A percentile compares a stretch with the other conserved stretches of the same genome.
Evolutionary conservation across 2,888 invertebrate species (phyloP).

Genomic region (Xanthia icteritia): DNA sequence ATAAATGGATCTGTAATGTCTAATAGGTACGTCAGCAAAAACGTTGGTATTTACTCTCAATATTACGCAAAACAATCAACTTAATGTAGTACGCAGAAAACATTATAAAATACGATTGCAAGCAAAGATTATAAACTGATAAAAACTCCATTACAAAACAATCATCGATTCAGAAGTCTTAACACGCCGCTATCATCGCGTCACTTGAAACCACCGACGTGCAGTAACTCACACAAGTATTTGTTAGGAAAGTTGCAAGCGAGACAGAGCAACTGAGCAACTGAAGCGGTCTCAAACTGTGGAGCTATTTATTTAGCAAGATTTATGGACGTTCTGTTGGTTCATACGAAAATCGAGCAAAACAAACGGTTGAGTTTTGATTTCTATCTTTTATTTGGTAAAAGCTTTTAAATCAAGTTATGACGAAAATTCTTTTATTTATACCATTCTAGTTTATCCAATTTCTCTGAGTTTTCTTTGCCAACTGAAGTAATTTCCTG

Average conservation of each 20-base stretch:
- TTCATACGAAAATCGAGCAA: conserved; percentile 50
- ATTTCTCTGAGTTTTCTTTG: conserved; percentile 6
- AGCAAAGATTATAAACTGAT: conserved; percentile 19
- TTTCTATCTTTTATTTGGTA: conserved; percentile 46
- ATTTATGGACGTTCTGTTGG: conserved; percentile 57
- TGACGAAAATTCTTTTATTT: conserved; percentile 22
- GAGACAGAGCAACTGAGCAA: conserved; percentile 54
- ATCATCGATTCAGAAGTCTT: conserved; percentile 28
- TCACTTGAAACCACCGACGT: conserved; percentile 46
- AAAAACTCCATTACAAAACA: conserved; percentile 18
- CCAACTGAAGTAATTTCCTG: conserved; percentile 16
- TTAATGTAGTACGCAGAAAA: not conserved
- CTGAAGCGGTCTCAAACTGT: conserved; percentile 61
- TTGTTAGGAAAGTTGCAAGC: conserved; percentile 65
- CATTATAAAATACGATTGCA: not conserved
- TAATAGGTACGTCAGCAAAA: not conserved
- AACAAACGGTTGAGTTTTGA: conserved; percentile 48
- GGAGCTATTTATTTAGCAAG: conserved; percentile 64
- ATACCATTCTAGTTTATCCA: conserved; percentile 19
- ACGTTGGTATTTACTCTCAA: not conserved
- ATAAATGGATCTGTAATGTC: not conserved
- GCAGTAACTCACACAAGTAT: conserved; percentile 67
- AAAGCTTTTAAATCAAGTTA: conserved; percentile 50
- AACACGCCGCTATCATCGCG: conserved; percentile 45
- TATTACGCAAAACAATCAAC: not conserved